A percentile compares a stretch with the other conserved stretches of the same genome.
Conservation (phyloP, 2,888 invertebrate species). For the Empis livida region DNA sequence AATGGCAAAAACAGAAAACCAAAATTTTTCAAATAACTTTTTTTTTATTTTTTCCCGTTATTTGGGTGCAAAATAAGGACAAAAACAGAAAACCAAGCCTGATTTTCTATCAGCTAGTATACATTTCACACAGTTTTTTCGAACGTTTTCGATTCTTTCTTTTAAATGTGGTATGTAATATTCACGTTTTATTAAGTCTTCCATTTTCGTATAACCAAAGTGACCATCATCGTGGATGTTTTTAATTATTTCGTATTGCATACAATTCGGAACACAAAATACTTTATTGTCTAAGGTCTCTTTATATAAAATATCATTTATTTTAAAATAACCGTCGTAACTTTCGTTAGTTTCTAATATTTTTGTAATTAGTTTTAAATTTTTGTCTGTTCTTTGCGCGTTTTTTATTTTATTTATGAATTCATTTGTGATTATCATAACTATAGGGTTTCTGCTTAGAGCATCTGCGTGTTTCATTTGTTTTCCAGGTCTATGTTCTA, state of each 20-base stretch:
- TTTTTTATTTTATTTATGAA: neutral
- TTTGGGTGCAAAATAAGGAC: too few relatives aligned
- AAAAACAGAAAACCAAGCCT: too few relatives aligned
- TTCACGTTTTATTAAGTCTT: neutral
- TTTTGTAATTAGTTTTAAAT: neutral
- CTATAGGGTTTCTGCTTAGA: conserved; percentile 9
- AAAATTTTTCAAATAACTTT: too few relatives aligned
- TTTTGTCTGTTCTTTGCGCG: neutral
- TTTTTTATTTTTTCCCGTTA: too few relatives aligned
- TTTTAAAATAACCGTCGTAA: neutral
- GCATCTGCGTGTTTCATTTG: conserved; percentile 13
- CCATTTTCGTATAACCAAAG: neutral
- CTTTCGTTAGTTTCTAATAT: neutral
- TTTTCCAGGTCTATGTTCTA: conserved; percentile 12
- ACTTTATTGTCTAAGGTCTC: neutral
- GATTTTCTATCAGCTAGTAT: conserved; percentile 14
- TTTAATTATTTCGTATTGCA: neutral
- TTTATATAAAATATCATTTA: neutral
- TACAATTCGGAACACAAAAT: conserved; percentile 6
- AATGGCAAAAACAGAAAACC: too few relatives aligned
- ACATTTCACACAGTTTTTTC: conserved; percentile 10
- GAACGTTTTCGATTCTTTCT: neutral
- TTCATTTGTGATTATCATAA: neutral
- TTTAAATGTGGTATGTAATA: neutral
- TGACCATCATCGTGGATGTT: neutral